phyloP scores from a whole-genome alignment of 2,113 vertebrate species.

The Andinoacara biseriatus region DNA sequence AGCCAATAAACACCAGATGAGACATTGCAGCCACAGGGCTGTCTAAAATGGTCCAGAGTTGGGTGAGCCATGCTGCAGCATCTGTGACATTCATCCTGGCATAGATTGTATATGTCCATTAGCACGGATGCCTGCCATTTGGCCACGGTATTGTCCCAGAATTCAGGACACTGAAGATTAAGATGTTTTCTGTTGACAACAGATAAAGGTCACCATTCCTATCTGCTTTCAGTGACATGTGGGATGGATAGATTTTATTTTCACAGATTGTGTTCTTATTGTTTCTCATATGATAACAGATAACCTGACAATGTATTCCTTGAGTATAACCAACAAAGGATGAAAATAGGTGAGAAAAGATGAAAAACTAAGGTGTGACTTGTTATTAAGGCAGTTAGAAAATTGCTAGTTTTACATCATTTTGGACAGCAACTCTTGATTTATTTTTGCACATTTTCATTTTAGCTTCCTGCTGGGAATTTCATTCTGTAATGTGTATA shows the following conservation, averaged over 20 bases:
- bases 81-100: neutral
- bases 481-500: neutral
- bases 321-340: neutral
- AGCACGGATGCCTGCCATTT: neutral
- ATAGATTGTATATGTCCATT: neutral
- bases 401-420: neutral
- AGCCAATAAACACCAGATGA: neutral
- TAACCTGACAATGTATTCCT: neutral
- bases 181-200: neutral
- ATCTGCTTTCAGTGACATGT: neutral
- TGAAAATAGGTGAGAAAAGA: neutral
- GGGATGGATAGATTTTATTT: neutral
- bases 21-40: neutral
- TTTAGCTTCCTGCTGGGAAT: neutral
- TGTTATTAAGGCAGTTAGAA: neutral
- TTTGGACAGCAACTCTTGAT: neutral
- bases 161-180: neutral
- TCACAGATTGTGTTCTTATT: neutral
- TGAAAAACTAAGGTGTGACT: neutral
- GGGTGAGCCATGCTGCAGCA: neutral
- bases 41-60: neutral
- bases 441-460: constrained; percentile 5
- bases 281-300: neutral
- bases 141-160: neutral
- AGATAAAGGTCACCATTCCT: neutral